Evolutionary conservation across 2,888 invertebrate genomes (phyloP), one percentile per base, ranked within the genome.

Genomic region (Cataglyphis altisquamis): DNA sequence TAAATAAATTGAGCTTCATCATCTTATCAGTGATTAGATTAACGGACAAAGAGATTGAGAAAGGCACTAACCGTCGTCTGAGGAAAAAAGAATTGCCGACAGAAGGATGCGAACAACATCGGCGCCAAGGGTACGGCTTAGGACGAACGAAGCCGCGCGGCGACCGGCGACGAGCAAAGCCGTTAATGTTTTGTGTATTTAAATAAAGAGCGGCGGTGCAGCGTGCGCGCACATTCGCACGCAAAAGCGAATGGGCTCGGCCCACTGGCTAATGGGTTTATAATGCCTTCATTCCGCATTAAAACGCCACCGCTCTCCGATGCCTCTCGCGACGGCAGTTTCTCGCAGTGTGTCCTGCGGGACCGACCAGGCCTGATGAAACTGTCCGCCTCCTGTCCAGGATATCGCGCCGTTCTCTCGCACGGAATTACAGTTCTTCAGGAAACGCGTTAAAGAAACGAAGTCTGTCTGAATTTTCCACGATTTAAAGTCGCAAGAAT

Each of bases 171-270:
- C 73, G 86, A 82, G 84, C 81, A 81, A 57, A 90, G 91, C 92
- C 92, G 92, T 92, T 93, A 93, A 94, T 92, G 94, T 92, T 94
- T 94, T 93, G 93, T 93, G 92, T 93, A 94, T 93, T 93, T 92
- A 92, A 93, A 93, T 93, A 93, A 93, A 93, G 92, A 91, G 91
- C 86, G 90, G 91, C 86, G 90, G 73, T 21, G 21, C 87, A 91
- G 92, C 91, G 92, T 84, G 82, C 87, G 82, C 87, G 90, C 72
- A 72, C 89, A 87, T 91, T 91, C 88, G 91, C 93, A 92, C 94
- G 92, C 93, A 92, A 91, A 52, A 80, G 63, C 73, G 52, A 74
- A 75, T 68, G 83, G 84, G 74, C 85, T 84, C 85, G 52, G 84
- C 87, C 87, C 88, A 83, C 84, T 84, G 85, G 90, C 92, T 94